Evolutionary conservation across 2,797 vertebrate species (phyloP), one percentile per base, ranked within the genome.

Genomic region (Moxostoma hubbsi): DNA sequence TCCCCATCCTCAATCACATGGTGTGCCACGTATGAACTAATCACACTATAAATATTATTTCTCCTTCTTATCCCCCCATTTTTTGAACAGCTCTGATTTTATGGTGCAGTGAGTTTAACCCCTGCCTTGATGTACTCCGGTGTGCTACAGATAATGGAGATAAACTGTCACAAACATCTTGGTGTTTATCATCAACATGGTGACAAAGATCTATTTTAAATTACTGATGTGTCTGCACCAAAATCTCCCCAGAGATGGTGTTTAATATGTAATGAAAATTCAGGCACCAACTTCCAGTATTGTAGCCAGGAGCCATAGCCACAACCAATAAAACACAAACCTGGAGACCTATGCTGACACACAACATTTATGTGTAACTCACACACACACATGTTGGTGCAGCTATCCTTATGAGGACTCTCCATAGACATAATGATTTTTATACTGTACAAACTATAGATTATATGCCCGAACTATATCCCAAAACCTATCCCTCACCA

Each of bases 1-100:
- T 36, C 36, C 36, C 36, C 86, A 86, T 89, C 90, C 92, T 92
- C 93, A 93, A 91, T 94, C 89, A 89, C 86, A 94, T 95, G 93
- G 94, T 95, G 94, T 90, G 93, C 92, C 94, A 89, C 88, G 93
- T 93, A 94, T 96, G 93, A 97, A 95, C 93, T 94, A 94, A 95
- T 95, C 89, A 93, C 93, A 93, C 90, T 92, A 93, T 94, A 97
- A 96, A 94, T 94, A 96, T 94, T 95, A 94, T 95, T 95, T 95
- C 94, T 95, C 90, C 91, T 92, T 90, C 93, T 94, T 94, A 94
- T 95, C 94, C 87, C 87, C 90, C 88, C 93, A 92, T 94, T 94
- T 94, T 93, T 94, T 94, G 91, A 93, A 93, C 90, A 94, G 91
- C 92, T 90, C 91, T 89, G 88, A 90, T 87, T 94, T 95, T 94